Evolutionary conservation across 1,140 invertebrate genomes (phyloP), one percentile per base, ranked within the genome.

Genomic region (Tenebrio molitor): DNA sequence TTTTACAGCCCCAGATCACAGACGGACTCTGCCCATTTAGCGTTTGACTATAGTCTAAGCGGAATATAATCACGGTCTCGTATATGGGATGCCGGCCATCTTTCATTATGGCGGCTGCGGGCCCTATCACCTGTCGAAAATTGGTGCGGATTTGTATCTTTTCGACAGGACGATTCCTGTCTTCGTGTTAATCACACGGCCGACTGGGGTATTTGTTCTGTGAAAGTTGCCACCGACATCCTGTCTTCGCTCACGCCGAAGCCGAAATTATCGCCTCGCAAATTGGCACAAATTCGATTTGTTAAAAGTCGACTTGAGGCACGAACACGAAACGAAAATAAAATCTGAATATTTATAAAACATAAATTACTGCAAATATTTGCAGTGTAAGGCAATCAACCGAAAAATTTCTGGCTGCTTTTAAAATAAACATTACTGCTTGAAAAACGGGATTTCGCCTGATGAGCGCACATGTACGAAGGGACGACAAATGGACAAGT

Each of bases 121-220:
- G 25, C 53, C 10, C 53, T 21, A 62, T 62, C 64, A 66, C 64
- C 64, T 66, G 64, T 34, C 64, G 64, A 66, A 66, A 66, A 66
- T 66, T 41, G 36, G 29, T 62, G 25, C 12, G 5, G 46, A 25
- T 66, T 66, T 66, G n/a, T 44, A 16, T n/a, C 21, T 58, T 50
- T 53, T 53, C 46, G 19, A 53, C 63, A 41, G 6, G 14, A 64
- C 17, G 17, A 50, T 50, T 50, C 10, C 36, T 65, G 64, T 66
- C 64, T 21, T 23, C 7, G 36, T 29, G 64, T 23, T 41, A 29
- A 66, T 39, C 50, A 44, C 14, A 66, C 33, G 10, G 2, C 8
- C n/a, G n/a, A 19, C n/a, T 21, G 12, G 16, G 34, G n/a, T 62
- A 33, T 62, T 62, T 62, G 53, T 62, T 62, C 25, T 62, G 5